Conservation (phyloP, 2,113 vertebrate species). For the Fulmarus glacialis region DNA sequence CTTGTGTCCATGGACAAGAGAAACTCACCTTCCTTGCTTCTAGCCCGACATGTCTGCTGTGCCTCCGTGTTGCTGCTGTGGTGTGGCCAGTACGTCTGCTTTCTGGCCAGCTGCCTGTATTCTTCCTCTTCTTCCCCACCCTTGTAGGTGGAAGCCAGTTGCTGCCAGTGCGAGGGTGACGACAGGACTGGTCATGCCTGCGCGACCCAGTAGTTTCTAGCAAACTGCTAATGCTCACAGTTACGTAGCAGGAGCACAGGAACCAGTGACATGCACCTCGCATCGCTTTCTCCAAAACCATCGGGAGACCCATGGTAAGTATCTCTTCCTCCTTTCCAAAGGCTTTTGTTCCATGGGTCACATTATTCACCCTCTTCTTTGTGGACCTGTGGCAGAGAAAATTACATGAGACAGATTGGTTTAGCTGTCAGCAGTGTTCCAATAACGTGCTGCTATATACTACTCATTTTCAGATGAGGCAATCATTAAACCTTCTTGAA, state of each 20-base stretch:
- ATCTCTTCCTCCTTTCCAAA: background rate
- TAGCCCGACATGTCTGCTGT: rapidly evolving
- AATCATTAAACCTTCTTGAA: background rate
- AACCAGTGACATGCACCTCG: rapidly evolving
- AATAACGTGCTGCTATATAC: rapidly evolving
- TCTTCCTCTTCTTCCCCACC: background rate
- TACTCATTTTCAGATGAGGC: background rate
- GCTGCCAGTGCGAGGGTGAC: background rate
- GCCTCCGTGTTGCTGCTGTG: too few species aligned
- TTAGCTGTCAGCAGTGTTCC: background rate
- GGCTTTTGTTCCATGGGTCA: background rate
- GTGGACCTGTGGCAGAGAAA: background rate
- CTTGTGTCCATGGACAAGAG: too few species aligned
- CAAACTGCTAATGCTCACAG: background rate
- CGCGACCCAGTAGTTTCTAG: background rate
- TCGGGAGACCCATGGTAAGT: background rate
- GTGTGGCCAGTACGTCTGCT: background rate
- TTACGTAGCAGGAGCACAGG: background rate
- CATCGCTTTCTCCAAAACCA: background rate
- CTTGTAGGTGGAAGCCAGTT: background rate
- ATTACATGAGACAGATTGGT: rapidly evolving
- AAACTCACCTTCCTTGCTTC: background rate
- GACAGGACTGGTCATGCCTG: background rate
- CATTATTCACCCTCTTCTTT: background rate
- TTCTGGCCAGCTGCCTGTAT: background rate